Evolutionary conservation across 2,113 vertebrate genomes (phyloP), one percentile per base, ranked within the genome.

Genomic region (Mustela lutreola): DNA sequence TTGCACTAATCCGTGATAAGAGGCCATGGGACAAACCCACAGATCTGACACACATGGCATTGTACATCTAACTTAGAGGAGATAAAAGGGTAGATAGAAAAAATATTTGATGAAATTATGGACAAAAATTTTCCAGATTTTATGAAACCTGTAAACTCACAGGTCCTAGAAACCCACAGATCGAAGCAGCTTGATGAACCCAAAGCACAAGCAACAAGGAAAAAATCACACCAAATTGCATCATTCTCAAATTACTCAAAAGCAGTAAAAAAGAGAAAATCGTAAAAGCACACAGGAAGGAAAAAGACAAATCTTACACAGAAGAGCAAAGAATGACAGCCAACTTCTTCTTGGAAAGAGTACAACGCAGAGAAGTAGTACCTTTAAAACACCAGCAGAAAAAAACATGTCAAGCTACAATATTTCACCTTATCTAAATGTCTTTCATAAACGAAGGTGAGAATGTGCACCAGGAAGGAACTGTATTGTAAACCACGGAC

Each of bases 381-480:
- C 11, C 79, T 45, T 71, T 42, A 94, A 91, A 94, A 63, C 26
- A 70, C 60, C 18, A n/a, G 33, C 89, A 86, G 45, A 36, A 70
- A 76, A 76, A 91, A 85, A 18, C 1, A 24, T 12, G 39, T 63
- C 33, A 62, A n/a, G 12, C 33, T 81, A 62, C 60, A 18, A 24
- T 76, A 73, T 8, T 45, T 81, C 56, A 36, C 19, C 24, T 82
- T n/a, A 22, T 26, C n/a, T 53, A 82, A 91, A 45, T 10, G 4
- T 1, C 14, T 87, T 45, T 80, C 48, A 33, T 24, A 58, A 71
- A 21, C 31, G 63, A 76, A 80, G 19, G 5, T n/a, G 7, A 42
- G 8, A 18, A n/a, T 5, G 9, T 5, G 33, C 7, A 21, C 16
- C 0, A 24, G 71, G 31, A n/a, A 7, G 24, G 26, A 70, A 11